These are phyloP conservation scores for Scyliorhinus canicula DNA, from an alignment of 2,797 vertebrate species.

Conservation along the genomic window DNA sequence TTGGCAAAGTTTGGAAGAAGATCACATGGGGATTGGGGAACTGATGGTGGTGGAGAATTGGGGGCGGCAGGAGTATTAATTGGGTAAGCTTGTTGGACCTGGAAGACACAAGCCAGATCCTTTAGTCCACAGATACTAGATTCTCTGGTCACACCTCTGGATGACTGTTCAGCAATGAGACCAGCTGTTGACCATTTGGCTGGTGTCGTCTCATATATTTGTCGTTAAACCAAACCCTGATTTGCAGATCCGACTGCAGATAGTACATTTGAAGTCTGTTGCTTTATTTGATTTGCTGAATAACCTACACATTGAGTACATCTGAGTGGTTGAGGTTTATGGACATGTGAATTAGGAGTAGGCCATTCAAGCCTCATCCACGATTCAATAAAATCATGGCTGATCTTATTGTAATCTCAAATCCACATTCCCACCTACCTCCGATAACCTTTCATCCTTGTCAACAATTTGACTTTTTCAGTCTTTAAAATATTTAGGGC, in stretches of 20 bases:
- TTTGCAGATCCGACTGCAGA: neutral
- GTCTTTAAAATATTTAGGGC: too few relatives aligned
- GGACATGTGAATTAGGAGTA: too few relatives aligned
- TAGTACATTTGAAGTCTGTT: too few relatives aligned
- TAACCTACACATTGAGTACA: neutral
- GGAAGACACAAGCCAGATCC: too few relatives aligned
- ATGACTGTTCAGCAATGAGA: neutral
- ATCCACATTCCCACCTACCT: too few relatives aligned
- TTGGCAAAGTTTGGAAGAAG: neutral
- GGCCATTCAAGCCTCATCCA: too few relatives aligned
- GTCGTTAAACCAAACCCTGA: neutral
- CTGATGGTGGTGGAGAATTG: neutral
- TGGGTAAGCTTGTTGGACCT: too few relatives aligned
- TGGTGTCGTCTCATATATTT: neutral
- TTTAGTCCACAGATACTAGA: too few relatives aligned
- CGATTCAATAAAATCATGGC: too few relatives aligned
- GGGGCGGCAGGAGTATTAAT: neutral
- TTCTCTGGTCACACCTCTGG: neutral
- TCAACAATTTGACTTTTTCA: too few relatives aligned
- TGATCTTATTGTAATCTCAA: too few relatives aligned
- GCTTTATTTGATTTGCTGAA: neutral
- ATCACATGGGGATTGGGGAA: neutral
- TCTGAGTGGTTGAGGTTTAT: neutral
- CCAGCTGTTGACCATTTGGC: neutral
- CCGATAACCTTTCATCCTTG: too few relatives aligned